Conservation (phyloP, 2,113 vertebrate genomes). For the Epinephelus moara region DNA sequence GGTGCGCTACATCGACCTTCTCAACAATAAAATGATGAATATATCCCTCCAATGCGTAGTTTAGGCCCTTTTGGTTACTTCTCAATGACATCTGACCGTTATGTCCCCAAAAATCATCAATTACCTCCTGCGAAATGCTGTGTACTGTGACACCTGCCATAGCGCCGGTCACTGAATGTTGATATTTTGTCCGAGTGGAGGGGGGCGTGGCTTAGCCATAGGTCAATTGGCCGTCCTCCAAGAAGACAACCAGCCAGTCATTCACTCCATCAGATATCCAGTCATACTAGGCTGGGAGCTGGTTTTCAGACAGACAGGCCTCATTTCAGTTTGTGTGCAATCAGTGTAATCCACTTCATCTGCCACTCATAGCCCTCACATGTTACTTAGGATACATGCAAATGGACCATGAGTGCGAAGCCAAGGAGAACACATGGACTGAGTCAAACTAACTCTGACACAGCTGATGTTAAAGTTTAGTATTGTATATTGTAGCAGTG, state of each 20-base stretch:
- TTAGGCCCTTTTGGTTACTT: too few relatives aligned
- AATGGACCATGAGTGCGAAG: background rate
- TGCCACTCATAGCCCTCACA: background rate
- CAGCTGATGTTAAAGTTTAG: background rate
- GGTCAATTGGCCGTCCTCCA: background rate
- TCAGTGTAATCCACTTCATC: slow-evolving; percentile 1
- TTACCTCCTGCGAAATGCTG: too few relatives aligned
- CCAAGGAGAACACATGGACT: background rate
- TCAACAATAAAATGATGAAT: too few relatives aligned
- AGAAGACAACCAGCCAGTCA: background rate
- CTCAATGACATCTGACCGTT: too few relatives aligned
- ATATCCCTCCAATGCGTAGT: too few relatives aligned
- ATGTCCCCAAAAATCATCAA: too few relatives aligned
- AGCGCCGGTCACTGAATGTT: too few relatives aligned
- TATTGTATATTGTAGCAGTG: background rate
- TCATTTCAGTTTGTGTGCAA: slow-evolving; percentile 3
- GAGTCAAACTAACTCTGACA: background rate
- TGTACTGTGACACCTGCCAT: too few relatives aligned
- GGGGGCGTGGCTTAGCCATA: too few relatives aligned
- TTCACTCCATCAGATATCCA: background rate
- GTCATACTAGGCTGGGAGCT: background rate
- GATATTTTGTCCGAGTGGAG: too few relatives aligned
- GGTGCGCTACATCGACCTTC: too few relatives aligned
- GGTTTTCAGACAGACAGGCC: slow-evolving; percentile 21
- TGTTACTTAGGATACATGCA: background rate